phyloP scores from a whole-genome alignment of 2,888 invertebrate genomes.

The Unio delphinus region DNA sequence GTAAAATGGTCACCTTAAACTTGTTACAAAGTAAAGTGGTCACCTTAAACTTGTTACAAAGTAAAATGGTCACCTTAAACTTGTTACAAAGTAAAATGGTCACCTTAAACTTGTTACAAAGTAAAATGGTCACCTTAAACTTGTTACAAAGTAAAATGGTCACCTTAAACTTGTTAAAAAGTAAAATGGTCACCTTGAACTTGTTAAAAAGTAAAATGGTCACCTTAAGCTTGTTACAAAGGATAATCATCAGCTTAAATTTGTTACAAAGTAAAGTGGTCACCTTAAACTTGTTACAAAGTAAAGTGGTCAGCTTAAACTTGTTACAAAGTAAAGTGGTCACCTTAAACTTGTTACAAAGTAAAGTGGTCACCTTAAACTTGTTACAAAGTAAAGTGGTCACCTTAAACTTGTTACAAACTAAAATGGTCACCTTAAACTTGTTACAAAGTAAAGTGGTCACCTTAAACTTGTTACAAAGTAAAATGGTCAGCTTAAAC shows the following conservation, averaged over 20 bases:
- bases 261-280: neutral
- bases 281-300: neutral
- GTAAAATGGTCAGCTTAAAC: too few species aligned
- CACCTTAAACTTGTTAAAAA: too few species aligned
- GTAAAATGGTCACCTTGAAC: neutral
- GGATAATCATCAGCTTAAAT: too few species aligned
- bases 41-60: neutral
- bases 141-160: neutral
- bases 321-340: neutral
- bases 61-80: too few species aligned
- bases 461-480: too few species aligned
- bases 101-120: neutral
- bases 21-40: neutral
- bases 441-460: neutral
- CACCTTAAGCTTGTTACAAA: neutral
- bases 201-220: neutral
- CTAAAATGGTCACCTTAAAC: too few species aligned
- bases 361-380: too few species aligned
- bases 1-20: too few species aligned
- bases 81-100: neutral
- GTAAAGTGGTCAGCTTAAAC: too few species aligned
- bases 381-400: neutral
- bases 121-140: neutral
- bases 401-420: neutral
- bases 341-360: neutral